A percentile compares a stretch with the other conserved stretches of the same genome.
Conservation (phyloP, 2,113 vertebrate genomes). For the Coryphaenoides rupestris region DNA sequence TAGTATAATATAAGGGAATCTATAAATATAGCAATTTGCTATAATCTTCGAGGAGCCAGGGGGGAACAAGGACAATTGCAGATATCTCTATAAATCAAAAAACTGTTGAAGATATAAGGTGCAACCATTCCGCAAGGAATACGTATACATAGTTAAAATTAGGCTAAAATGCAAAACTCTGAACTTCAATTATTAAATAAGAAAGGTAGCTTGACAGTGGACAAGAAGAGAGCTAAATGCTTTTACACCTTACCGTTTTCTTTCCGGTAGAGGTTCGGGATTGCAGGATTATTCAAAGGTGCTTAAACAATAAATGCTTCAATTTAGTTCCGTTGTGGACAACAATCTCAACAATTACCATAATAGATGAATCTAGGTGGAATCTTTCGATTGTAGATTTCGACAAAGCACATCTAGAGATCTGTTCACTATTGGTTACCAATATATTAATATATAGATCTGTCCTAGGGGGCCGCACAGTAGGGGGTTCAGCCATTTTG, state of each 20-base stretch:
- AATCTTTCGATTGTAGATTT: constrained; percentile 56
- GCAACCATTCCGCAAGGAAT: constrained; percentile 68
- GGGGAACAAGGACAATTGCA: constrained; percentile 1
- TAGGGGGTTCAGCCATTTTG: constrained; percentile 64
- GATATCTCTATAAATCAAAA: constrained; percentile 36
- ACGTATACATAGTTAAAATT: constrained; percentile 66
- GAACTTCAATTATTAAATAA: constrained; percentile 9
- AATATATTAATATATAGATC: constrained; percentile 74
- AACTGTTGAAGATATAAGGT: constrained; percentile 67
- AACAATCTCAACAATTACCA: constrained; percentile 55
- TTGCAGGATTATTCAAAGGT: constrained; percentile 51
- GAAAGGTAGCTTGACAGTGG: constrained; percentile 35
- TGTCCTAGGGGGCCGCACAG: constrained; percentile 75
- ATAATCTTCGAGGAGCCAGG: constrained; percentile 53
- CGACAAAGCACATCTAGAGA: constrained; percentile 72
- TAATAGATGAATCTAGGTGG: constrained; percentile 45
- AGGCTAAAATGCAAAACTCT: constrained; percentile 47
- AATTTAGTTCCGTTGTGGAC: constrained; percentile 50
- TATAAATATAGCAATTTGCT: constrained; percentile 70
- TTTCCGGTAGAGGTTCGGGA: constrained; percentile 36
- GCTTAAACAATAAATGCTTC: constrained; percentile 57
- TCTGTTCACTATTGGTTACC: constrained; percentile 80
- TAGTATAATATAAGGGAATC: constrained; percentile 61
- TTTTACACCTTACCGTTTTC: constrained; percentile 5
- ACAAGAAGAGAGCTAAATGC: neutral